Conservation (phyloP, 2,797 vertebrate genomes). For the Cossypha niveicapilla region DNA sequence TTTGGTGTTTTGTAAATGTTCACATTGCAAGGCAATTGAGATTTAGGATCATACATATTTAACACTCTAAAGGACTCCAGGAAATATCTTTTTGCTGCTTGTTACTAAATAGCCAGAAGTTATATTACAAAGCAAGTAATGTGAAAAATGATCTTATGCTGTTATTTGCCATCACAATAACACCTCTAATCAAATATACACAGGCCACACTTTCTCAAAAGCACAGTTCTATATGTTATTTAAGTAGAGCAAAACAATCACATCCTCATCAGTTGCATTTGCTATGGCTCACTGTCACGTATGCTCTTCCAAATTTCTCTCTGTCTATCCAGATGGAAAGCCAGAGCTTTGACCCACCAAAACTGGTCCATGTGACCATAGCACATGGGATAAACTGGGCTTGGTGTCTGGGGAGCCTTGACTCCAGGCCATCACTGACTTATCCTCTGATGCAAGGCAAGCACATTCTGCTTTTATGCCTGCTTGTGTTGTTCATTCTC, state of each 20-base stretch:
- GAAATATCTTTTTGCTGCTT: neutral
- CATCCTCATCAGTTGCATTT: neutral
- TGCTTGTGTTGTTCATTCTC: neutral
- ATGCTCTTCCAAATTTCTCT: neutral
- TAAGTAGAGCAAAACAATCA: neutral
- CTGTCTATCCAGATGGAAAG: neutral
- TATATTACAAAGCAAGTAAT: neutral
- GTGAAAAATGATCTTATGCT: neutral
- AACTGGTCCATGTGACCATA: neutral
- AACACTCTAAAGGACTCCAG: neutral
- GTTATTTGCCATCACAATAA: neutral
- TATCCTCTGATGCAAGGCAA: neutral
- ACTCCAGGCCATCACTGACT: neutral
- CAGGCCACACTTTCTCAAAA: neutral
- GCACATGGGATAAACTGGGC: neutral
- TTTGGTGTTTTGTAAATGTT: neutral
- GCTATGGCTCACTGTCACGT: neutral
- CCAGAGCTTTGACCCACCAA: neutral
- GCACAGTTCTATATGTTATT: neutral
- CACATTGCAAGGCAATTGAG: neutral
- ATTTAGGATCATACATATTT: neutral
- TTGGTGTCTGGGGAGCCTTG: fast-evolving
- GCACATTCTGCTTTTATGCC: neutral
- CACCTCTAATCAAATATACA: neutral
- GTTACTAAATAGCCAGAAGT: neutral